Base-by-base conservation (phyloP, 2,113 vertebrate species). In the Labeo catla region DNA sequence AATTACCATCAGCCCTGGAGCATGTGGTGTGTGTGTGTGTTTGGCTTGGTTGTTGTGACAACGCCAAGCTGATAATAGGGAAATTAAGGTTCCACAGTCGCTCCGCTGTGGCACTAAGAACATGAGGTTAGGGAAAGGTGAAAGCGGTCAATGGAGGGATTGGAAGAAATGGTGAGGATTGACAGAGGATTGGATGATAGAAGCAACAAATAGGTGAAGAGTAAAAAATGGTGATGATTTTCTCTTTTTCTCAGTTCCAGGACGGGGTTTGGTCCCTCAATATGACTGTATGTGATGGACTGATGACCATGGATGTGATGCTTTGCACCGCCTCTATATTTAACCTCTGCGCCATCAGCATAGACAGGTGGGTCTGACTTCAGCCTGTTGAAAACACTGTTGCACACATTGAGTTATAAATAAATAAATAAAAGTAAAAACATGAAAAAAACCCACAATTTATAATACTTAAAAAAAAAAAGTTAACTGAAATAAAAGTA, bases 221-320 rank as follows among this genome's bases (percentile, higher is more conserved):
- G 65, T 39, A 16, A 70, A 72, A 45, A 4, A 72, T 2, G 4
- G 23, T 21, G 19, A 54, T 80, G 16, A 21, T 83, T 70, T 39
- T 23, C 36, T 61, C 59, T 81, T 21, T 73, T 13, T 88, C 74
- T 68, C 93, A 99, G 98, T 98, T 97, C 88, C 97, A 97, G 92
- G 97, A 95, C 9, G 97, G 97, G 0, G 93, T 96, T 72, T 98
- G 98, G 97, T 93, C 94, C 50, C 93, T 98, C 87, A 94, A 94
- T 89, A 95, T 91, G 0, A 92, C 92, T 54, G 66, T 97, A 74
- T 99, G 98, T 4, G 98, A 99, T 68, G 92, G 91, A 3, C 95
- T 99, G 90, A 97, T 98, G 98, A 96, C 97, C 84, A 96, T 98
- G 97, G 97, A 99, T 0, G 98, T 98, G 89, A 96, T 98, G 97